A percentile compares a stretch with the other conserved stretches of the same genome.
phyloP scores from a whole-genome alignment of 2,888 invertebrate species.

The Synanthedon vespiformis region DNA sequence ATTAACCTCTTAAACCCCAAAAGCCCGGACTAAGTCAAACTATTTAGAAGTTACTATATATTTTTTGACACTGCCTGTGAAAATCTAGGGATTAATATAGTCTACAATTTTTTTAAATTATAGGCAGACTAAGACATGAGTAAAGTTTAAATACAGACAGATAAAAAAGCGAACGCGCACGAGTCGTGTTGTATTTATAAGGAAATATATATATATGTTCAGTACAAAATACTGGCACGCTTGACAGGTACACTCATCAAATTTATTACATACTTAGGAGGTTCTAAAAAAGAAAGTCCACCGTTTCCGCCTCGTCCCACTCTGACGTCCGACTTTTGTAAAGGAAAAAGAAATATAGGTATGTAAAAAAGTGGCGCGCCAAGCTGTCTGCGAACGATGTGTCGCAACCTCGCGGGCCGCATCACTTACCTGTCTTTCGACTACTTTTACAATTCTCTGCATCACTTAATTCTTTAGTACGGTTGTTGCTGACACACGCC shows the following conservation, averaged over 20 bases:
- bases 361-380: slow-evolving; percentile 60
- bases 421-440: slow-evolving; percentile 13
- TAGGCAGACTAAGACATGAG: too few relatives aligned
- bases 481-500: not conserved
- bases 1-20: too few relatives aligned
- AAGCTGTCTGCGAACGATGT: slow-evolving; percentile 53
- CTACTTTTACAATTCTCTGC: slow-evolving; percentile 13
- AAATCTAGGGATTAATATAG: too few relatives aligned
- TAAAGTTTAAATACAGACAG: too few relatives aligned
- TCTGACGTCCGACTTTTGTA: slow-evolving; percentile 42
- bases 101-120: too few relatives aligned
- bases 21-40: too few relatives aligned
- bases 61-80: too few relatives aligned
- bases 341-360: slow-evolving; percentile 35
- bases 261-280: slow-evolving; percentile 41
- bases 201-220: too few relatives aligned
- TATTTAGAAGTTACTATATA: too few relatives aligned
- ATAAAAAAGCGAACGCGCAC: too few relatives aligned
- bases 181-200: too few relatives aligned
- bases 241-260: slow-evolving; percentile 25
- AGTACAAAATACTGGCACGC: slow-evolving; percentile 5
- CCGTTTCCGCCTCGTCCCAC: slow-evolving; percentile 40
- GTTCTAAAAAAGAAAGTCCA: slow-evolving; percentile 62
- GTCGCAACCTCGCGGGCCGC: slow-evolving; percentile 28
- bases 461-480: not conserved